Evolutionary conservation across 2,797 vertebrate species (phyloP).

Genomic region (Gallirallus australis): DNA sequence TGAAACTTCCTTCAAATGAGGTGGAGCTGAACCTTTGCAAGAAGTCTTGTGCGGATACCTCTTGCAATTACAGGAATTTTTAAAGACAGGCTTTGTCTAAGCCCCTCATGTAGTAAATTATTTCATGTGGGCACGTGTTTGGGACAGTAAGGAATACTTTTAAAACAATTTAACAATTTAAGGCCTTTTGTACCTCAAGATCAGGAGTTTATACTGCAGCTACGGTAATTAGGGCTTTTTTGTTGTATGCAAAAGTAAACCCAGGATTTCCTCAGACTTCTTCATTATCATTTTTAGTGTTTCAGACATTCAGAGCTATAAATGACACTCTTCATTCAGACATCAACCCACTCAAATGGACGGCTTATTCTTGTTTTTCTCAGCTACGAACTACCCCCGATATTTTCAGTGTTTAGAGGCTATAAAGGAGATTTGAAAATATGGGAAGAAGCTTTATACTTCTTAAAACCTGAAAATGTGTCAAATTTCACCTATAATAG

Average conservation of each 20-base stretch:
- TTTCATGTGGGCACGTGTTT: neutral
- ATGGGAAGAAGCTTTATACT: neutral
- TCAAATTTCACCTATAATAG: neutral
- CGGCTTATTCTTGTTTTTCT: neutral
- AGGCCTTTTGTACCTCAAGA: neutral
- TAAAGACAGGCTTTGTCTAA: neutral
- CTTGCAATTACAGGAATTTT: neutral
- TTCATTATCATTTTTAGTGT: neutral
- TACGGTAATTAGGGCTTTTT: neutral
- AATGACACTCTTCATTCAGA: neutral
- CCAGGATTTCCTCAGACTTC: neutral
- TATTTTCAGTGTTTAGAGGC: neutral
- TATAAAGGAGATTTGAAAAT: neutral
- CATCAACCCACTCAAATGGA: neutral
- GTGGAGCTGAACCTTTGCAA: neutral
- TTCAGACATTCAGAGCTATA: neutral
- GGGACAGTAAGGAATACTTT: neutral
- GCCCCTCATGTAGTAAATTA: neutral
- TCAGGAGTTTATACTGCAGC: neutral
- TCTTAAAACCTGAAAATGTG: neutral
- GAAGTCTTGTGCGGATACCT: neutral
- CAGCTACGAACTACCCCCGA: accelerated
- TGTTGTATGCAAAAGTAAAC: neutral
- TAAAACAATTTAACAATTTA: neutral
- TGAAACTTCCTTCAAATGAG: neutral